Evolutionary conservation across 2,797 vertebrate genomes (phyloP).

Genomic region (Hypotaenidia okinawae): DNA sequence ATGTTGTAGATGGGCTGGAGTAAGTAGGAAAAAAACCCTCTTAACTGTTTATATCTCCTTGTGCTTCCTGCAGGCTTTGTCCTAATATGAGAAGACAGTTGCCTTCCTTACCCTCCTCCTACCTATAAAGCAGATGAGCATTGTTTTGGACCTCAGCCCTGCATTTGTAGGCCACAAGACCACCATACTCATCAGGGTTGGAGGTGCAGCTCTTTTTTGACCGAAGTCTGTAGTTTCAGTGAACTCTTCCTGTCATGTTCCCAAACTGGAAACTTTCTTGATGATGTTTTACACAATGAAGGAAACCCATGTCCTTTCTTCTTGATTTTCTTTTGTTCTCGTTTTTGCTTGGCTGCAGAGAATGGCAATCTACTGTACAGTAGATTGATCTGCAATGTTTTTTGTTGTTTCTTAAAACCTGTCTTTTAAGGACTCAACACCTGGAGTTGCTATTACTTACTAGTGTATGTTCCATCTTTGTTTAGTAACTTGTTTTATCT

Average conservation of each 20-base stretch:
- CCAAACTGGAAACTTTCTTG: not conserved
- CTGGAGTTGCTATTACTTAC: not conserved
- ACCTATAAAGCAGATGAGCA: fast-evolving
- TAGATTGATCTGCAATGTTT: not conserved
- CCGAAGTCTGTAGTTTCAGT: not conserved
- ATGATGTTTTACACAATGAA: not conserved
- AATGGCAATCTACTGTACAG: not conserved
- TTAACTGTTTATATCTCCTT: not conserved
- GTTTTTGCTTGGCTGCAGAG: not conserved
- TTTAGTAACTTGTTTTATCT: not conserved
- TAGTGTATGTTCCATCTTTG: not conserved
- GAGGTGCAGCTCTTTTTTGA: not conserved
- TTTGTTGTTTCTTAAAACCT: not conserved
- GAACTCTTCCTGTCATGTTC: not conserved
- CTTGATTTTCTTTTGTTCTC: not conserved
- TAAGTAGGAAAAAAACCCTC: slow-evolving; percentile 40
- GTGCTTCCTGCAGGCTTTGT: not conserved
- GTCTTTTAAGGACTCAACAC: not conserved
- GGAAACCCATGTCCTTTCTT: not conserved
- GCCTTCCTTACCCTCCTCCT: not conserved
- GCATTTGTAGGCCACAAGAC: not conserved
- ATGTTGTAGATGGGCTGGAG: slow-evolving; percentile 66
- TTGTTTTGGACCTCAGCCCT: not conserved
- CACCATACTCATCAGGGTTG: not conserved
- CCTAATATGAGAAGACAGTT: not conserved